Conservation (phyloP, 2,888 invertebrate genomes). For the Nebria salina region DNA sequence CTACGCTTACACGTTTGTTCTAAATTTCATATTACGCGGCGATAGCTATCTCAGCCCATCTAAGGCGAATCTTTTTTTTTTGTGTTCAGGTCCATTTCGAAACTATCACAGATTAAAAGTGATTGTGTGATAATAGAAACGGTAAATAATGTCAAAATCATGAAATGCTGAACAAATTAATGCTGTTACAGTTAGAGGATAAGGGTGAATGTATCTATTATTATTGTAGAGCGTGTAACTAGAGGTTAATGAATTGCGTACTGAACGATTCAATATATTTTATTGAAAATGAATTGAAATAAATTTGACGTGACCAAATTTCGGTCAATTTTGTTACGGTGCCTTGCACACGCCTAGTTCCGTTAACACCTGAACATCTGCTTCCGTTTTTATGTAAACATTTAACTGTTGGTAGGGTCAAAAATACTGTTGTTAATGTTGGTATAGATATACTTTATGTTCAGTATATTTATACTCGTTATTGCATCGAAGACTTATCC, state of each 20-base stretch:
- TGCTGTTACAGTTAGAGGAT: too few species aligned
- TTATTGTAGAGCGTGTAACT: too few species aligned
- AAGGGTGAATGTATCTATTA: too few species aligned
- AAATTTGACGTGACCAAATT: background rate
- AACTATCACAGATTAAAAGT: too few species aligned
- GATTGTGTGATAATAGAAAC: too few species aligned
- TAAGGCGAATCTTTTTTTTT: too few species aligned
- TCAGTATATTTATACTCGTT: background rate
- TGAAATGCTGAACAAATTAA: too few species aligned
- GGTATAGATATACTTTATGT: background rate
- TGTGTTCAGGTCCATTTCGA: too few species aligned
- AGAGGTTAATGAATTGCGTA: background rate
- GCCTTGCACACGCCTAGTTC: background rate
- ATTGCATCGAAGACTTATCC: background rate
- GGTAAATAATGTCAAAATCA: too few species aligned
- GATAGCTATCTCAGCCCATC: too few species aligned
- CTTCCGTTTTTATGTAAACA: background rate
- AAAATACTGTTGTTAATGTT: background rate
- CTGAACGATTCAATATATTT: background rate
- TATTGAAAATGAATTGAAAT: background rate
- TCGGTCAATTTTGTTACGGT: background rate
- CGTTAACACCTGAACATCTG: background rate
- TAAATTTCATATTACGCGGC: too few species aligned
- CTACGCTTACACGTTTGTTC: too few species aligned
- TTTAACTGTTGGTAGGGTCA: background rate